phyloP scores from a whole-genome alignment of 37 sponge, comb jelly and placozoan genomes.

The Beroe forskalii region DNA sequence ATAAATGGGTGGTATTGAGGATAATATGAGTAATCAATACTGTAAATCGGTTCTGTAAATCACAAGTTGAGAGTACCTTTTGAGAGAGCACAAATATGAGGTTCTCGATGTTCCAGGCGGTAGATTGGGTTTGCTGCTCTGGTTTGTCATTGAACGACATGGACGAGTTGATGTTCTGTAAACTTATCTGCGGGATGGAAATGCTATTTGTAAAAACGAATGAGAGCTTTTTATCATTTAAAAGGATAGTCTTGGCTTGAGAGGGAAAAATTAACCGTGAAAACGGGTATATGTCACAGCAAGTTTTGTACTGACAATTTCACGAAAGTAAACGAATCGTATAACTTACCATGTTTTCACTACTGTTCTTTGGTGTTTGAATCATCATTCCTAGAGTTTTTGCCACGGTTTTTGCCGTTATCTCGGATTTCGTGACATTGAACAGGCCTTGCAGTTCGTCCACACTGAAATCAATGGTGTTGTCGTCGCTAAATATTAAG shows the following conservation, averaged over 20 bases:
- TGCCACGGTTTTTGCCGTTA: conserved; percentile 77
- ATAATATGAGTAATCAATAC: too few species aligned
- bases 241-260: too few species aligned
- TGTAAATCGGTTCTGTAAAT: too few species aligned
- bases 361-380: neutral
- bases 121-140: conserved; percentile 66
- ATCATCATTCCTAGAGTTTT: conserved; percentile 76
- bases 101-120: conserved; percentile 83
- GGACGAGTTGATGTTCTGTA: conserved; percentile 63
- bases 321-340: neutral
- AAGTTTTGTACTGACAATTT: too few species aligned
- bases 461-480: neutral
- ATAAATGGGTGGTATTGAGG: neutral
- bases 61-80: conserved; percentile 67
- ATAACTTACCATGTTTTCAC: conserved; percentile 37
- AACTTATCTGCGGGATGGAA: conserved; percentile 46
- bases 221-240: too few species aligned
- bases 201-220: neutral
- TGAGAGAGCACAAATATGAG: conserved; percentile 74
- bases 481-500: too few species aligned
- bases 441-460: conserved; percentile 78
- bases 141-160: conserved; percentile 42
- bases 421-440: conserved; percentile 73
- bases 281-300: too few species aligned
- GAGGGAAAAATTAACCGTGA: too few species aligned